Conservation (phyloP, 1,140 invertebrate genomes). For the Drosophila albomicans region DNA sequence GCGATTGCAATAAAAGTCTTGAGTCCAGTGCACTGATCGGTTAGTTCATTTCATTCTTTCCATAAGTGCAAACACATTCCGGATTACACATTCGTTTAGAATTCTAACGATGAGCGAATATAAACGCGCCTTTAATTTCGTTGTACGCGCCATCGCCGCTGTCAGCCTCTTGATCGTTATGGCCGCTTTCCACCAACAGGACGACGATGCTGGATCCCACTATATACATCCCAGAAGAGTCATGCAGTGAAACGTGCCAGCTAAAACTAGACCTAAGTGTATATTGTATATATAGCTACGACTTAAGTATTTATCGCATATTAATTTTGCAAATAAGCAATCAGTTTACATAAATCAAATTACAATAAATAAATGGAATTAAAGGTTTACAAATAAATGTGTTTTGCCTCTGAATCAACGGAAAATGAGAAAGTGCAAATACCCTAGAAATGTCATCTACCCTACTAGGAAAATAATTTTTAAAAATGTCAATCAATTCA, state of each 20-base stretch:
- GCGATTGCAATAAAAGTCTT: conserved; percentile 41
- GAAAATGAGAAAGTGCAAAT: too few species aligned
- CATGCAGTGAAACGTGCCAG: conserved; percentile 43
- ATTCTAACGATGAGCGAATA: conserved; percentile 30
- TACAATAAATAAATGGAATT: neutral
- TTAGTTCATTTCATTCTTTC: conserved; percentile 33
- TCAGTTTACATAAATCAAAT: neutral
- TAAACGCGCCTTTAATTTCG: conserved; percentile 13
- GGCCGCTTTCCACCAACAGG: conserved; percentile 53
- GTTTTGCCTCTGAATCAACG: neutral
- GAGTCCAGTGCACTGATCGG: neutral
- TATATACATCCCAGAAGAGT: conserved; percentile 61
- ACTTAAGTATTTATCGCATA: conserved; percentile 5
- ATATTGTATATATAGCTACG: neutral
- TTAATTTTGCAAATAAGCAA: neutral
- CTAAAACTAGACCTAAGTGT: neutral
- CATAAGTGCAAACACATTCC: conserved; percentile 14
- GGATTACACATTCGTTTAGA: neutral
- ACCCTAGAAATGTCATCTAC: too few species aligned
- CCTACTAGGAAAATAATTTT: too few species aligned
- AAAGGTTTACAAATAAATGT: neutral
- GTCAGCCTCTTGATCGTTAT: conserved; percentile 59
- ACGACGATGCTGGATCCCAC: conserved; percentile 56
- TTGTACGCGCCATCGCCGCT: conserved; percentile 31
- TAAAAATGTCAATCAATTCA: too few species aligned